phyloP scores from a whole-genome alignment of 2,888 invertebrate genomes.

The Heliconius ismenius region DNA sequence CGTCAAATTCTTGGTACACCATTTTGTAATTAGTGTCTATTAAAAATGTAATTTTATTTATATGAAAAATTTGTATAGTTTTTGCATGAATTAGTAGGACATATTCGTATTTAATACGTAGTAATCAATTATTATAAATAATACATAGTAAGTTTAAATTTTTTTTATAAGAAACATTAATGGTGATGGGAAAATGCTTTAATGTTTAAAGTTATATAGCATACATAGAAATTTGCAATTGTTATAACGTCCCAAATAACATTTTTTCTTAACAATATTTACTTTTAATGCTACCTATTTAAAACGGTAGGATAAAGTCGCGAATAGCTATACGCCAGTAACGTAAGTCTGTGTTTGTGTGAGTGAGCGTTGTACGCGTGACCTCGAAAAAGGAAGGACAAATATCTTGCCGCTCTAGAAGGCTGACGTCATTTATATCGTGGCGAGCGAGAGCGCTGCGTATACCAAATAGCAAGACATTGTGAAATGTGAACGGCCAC shows the following conservation, averaged over 20 bases:
- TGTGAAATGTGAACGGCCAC: slow-evolving; percentile 82
- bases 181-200: slow-evolving; percentile 47
- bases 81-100: slow-evolving; percentile 38
- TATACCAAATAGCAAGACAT: slow-evolving; percentile 63
- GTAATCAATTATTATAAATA: background rate
- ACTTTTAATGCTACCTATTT: slow-evolving; percentile 33
- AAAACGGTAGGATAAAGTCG: slow-evolving; percentile 47
- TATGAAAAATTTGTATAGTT: slow-evolving; percentile 43
- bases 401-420: slow-evolving; percentile 75
- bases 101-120: slow-evolving; percentile 22
- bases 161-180: slow-evolving; percentile 26
- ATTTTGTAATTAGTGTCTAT: slow-evolving; percentile 31
- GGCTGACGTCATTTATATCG: slow-evolving; percentile 76
- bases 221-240: background rate
- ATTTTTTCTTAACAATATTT: slow-evolving; percentile 18
- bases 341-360: slow-evolving; percentile 60
- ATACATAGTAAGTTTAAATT: slow-evolving; percentile 9
- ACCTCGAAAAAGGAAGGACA: slow-evolving; percentile 74
- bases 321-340: slow-evolving; percentile 49
- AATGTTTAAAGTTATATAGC: slow-evolving; percentile 28
- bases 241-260: slow-evolving; percentile 15
- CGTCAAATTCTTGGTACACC: slow-evolving; percentile 47
- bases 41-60: slow-evolving; percentile 19
- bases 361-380: slow-evolving; percentile 71
- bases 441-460: slow-evolving; percentile 65